Evolutionary conservation across 2,888 invertebrate species (phyloP).

Genomic region (Caenorhabditis angaria): DNA sequence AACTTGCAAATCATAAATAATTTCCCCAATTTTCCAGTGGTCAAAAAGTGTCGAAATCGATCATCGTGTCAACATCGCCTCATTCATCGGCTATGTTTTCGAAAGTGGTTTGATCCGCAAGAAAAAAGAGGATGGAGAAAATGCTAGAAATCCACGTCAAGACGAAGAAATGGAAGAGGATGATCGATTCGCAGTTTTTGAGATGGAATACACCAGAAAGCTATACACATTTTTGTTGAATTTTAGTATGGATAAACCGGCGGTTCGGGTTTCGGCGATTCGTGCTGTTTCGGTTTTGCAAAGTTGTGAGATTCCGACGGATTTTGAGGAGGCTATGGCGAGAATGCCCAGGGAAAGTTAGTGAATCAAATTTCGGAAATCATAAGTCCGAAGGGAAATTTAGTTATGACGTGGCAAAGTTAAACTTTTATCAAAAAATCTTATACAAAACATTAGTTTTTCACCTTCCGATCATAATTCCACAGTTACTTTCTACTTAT

Average conservation of each 20-base stretch:
- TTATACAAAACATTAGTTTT: too few species aligned
- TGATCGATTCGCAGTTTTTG: not conserved
- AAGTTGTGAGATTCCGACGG: constrained; percentile 5
- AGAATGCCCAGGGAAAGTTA: constrained; percentile 4
- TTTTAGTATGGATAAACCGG: not conserved
- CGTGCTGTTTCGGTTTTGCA: constrained; percentile 20
- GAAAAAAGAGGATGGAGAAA: too few species aligned
- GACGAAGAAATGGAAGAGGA: too few species aligned
- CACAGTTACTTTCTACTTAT: too few species aligned
- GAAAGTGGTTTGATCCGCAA: constrained; percentile 10
- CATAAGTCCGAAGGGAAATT: too few species aligned
- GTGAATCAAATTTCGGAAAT: too few species aligned
- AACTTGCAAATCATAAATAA: too few species aligned
- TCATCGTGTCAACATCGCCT: constrained; percentile 9
- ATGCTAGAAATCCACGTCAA: too few species aligned
- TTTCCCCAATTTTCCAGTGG: constrained; percentile 20
- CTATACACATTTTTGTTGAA: constrained; percentile 6
- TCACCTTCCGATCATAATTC: too few species aligned
- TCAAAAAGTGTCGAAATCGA: constrained; percentile 5
- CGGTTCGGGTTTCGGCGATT: constrained; percentile 21
- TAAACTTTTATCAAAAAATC: too few species aligned
- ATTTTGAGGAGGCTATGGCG: not conserved
- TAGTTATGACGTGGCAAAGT: too few species aligned
- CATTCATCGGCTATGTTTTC: constrained; percentile 13
- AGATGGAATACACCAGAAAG: not conserved